These are phyloP conservation scores for Aproaerema taeniolella DNA, from an alignment of 2,888 invertebrate genomes.

Conservation along the genomic window DNA sequence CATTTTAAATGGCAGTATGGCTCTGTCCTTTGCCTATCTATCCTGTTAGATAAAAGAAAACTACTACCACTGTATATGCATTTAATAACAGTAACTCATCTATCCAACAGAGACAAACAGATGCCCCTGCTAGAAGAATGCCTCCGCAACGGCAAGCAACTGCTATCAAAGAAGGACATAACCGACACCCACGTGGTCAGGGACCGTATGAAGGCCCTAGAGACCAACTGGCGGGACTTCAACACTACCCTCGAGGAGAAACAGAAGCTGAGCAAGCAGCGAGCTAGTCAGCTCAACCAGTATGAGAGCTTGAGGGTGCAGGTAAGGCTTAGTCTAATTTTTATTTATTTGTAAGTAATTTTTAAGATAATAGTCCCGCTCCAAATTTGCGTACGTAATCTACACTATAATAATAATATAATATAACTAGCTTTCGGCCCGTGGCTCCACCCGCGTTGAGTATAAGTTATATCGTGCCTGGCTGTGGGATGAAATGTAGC, in stretches of 20 bases:
- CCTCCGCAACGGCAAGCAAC: conserved; percentile 86
- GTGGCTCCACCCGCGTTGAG: no score
- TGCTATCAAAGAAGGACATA: conserved; percentile 90
- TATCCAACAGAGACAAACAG: conserved; percentile 71
- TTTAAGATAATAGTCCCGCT: no score
- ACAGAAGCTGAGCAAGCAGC: conserved; percentile 87
- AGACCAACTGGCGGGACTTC: conserved; percentile 93
- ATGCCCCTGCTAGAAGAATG: conserved; percentile 86
- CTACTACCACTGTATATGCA: no score
- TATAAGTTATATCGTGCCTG: no score
- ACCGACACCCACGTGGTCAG: conserved; percentile 90
- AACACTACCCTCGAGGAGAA: conserved; percentile 89
- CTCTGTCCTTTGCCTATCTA: no score
- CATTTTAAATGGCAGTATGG: no score
- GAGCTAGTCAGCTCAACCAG: conserved; percentile 90
- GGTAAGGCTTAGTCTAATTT: conserved; percentile 42
- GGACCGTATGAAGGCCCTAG: conserved; percentile 90
- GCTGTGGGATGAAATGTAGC: no score
- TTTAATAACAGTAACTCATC: no score
- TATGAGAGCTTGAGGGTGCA: conserved; percentile 91
- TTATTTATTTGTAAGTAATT: neutral
- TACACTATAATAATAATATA: no score
- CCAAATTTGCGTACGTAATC: no score
- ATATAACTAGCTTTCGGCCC: no score
- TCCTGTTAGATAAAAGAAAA: no score